A percentile compares a stretch with the other conserved stretches of the same genome.
These are phyloP conservation scores for Carcinoscorpius rotundicauda DNA, from an alignment of 1,140 invertebrate genomes.

Conservation along the genomic window DNA sequence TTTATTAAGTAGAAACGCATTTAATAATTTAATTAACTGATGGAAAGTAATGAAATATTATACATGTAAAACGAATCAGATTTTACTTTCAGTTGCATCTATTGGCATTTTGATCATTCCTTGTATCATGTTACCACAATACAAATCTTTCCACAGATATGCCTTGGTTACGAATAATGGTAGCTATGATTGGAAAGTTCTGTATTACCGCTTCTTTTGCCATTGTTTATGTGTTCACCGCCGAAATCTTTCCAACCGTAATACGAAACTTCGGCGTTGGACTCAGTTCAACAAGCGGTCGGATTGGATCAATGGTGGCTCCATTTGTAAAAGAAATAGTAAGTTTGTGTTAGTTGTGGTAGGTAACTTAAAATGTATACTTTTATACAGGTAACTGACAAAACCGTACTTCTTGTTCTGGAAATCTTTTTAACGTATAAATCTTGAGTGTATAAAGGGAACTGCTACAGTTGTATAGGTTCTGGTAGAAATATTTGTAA, in stretches of 20 bases:
- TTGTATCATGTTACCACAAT: too few relatives aligned
- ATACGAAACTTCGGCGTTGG: constrained; percentile 75
- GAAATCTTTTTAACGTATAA: neutral
- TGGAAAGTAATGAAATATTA: too few relatives aligned
- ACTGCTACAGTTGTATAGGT: neutral
- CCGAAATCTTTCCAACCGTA: constrained; percentile 51
- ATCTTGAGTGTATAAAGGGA: neutral
- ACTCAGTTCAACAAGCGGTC: constrained; percentile 75
- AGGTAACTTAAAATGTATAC: neutral
- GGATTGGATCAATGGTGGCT: constrained; percentile 82
- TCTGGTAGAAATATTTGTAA: neutral
- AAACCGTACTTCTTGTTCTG: neutral
- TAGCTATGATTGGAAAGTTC: constrained; percentile 17
- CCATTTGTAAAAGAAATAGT: constrained; percentile 54
- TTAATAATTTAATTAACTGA: too few relatives aligned
- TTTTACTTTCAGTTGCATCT: too few relatives aligned
- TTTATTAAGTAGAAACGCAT: too few relatives aligned
- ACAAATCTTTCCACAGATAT: constrained; percentile 1
- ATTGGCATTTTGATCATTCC: too few relatives aligned
- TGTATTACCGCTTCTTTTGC: constrained; percentile 18
- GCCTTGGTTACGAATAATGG: constrained; percentile 11
- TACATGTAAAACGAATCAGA: too few relatives aligned
- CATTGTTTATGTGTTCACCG: constrained; percentile 16
- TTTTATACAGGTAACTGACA: neutral
- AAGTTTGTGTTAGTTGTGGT: neutral